Base-by-base conservation (phyloP, 1,140 invertebrate genomes). In the Daktulosphaira vitifoliae region DNA sequence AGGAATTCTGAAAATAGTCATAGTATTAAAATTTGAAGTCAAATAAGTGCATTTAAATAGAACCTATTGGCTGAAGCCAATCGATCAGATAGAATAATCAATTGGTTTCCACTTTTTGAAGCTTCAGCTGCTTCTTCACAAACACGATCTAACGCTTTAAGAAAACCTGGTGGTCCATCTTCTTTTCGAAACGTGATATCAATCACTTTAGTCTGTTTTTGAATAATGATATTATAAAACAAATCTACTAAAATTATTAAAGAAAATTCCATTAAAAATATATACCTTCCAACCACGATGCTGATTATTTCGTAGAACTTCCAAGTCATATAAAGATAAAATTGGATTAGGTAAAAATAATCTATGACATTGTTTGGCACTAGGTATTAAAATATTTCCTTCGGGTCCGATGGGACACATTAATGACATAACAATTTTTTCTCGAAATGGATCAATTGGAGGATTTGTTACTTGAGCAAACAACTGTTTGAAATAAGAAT, bases 401-500 rank as follows among this genome's bases (percentile, higher is more conserved):
- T 96, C 93, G 0, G 96, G 96, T 2, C 89, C 90, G 71, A 92
- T 86, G 0, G 89, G 89, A 71, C 89, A 90, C 66, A 92, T 84
- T 72, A 99, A 78, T 0, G 95, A 97, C 95, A 99, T 99, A 52
- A 99, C 95, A 68, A 98, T 91, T 75, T 92, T 93, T 77, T 99
- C 96, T 70, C 96, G 85, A 81, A 99, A 98, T 39, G 96, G 96
- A 82, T 99, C 96, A 69, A 99, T 98, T 4, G 96, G 96, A n/a
- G 96, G 96, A 80, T 99, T 99, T 67, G 96, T 99, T 75, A 81
- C 80, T 81, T 99, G 96, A 23, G 96, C 96, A 78, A 99, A 99
- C n/a, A 98, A 79, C 76, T 99, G 96, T 74, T 99, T 98, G 78
- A 99, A 99, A 75, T 99, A 99, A 69, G 95, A 92, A 75, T 96